A percentile compares a stretch with the other conserved stretches of the same genome.
phyloP scores from a whole-genome alignment of 2,888 invertebrate genomes.

The Mythimna vitellina region DNA sequence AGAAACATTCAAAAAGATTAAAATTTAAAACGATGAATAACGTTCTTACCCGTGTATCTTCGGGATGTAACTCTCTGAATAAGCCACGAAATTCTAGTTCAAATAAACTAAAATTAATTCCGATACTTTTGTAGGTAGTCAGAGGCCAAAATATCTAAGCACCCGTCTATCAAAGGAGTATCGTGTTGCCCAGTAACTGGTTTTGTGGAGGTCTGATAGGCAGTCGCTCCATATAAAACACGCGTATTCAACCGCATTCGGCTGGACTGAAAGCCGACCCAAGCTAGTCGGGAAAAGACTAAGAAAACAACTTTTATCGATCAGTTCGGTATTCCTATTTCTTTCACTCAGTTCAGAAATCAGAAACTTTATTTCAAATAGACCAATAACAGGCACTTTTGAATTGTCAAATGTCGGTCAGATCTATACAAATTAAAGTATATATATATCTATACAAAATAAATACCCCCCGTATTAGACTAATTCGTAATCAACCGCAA shows the following conservation, averaged over 20 bases:
- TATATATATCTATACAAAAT: too few species aligned
- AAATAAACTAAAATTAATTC: slow-evolving; percentile 23
- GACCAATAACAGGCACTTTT: too few species aligned
- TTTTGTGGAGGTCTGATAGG: too few species aligned
- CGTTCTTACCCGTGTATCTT: slow-evolving; percentile 39
- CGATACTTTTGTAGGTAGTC: neutral
- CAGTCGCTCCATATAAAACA: too few species aligned
- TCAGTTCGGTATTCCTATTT: slow-evolving; percentile 18
- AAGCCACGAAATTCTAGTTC: slow-evolving; percentile 17
- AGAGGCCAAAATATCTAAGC: too few species aligned
- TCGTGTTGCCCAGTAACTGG: too few species aligned
- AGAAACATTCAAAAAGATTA: slow-evolving; percentile 54
- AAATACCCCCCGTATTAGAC: neutral
- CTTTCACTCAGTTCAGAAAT: slow-evolving; percentile 20
- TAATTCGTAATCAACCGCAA: slow-evolving; percentile 18
- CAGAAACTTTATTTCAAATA: too few species aligned
- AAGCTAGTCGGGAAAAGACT: too few species aligned
- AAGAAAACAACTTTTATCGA: neutral
- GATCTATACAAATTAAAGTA: neutral
- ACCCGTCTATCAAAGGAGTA: too few species aligned
- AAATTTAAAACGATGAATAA: slow-evolving; percentile 55
- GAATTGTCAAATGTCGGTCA: too few species aligned
- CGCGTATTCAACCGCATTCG: too few species aligned
- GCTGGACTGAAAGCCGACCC: too few species aligned
- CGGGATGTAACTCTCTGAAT: slow-evolving; percentile 32